phyloP scores from a whole-genome alignment of 2,888 invertebrate species.

The Metalampra italica region DNA sequence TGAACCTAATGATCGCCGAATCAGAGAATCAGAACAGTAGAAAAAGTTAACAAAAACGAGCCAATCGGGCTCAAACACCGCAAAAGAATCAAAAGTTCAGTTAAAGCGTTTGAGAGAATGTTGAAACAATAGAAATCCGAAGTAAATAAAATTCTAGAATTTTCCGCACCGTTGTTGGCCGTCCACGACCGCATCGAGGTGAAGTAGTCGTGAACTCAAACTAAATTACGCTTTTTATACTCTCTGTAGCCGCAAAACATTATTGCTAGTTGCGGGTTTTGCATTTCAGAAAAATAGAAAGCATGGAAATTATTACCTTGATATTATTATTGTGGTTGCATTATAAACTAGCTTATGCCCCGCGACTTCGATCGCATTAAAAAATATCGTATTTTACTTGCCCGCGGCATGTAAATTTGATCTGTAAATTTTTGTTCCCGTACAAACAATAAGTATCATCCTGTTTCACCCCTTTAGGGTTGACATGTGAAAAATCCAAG shows the following conservation, averaged over 20 bases:
- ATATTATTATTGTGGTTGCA: too few species aligned
- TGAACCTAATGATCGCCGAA: background rate
- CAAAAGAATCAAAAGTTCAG: background rate
- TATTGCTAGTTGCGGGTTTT: conserved; percentile 5
- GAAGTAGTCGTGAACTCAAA: conserved; percentile 10
- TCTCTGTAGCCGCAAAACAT: conserved; percentile 4
- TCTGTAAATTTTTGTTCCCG: too few species aligned
- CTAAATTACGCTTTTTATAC: conserved; percentile 10
- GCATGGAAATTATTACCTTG: too few species aligned
- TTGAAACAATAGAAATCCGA: conserved; percentile 8
- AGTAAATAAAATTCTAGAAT: conserved; percentile 10
- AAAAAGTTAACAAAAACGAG: background rate
- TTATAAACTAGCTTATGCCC: too few species aligned
- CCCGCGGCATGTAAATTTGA: too few species aligned
- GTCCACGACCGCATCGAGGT: conserved; percentile 4
- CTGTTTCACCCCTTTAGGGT: too few species aligned
- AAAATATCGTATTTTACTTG: too few species aligned
- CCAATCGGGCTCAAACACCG: background rate
- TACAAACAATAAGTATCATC: too few species aligned
- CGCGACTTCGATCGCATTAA: too few species aligned
- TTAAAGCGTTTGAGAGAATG: conserved; percentile 5
- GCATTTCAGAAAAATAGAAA: background rate
- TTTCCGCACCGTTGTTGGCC: conserved; percentile 6
- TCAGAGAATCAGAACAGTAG: background rate
- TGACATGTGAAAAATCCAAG: too few species aligned